phyloP scores from a whole-genome alignment of 2,113 vertebrate species.

The Rissa tridactyla region DNA sequence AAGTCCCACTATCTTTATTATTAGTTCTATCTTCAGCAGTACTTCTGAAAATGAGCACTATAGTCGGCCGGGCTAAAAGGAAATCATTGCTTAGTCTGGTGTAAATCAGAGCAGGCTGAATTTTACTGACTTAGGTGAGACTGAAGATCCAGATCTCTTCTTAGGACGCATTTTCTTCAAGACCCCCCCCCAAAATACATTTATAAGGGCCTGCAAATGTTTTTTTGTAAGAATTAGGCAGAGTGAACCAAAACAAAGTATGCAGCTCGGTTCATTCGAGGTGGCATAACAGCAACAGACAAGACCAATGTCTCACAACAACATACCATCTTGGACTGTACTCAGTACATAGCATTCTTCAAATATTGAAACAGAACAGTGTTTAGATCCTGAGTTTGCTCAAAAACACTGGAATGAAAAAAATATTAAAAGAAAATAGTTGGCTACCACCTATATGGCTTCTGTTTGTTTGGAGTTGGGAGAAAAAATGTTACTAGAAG shows the following conservation, averaged over 20 bases:
- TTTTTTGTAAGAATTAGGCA: background rate
- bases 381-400: slow-evolving; percentile 9
- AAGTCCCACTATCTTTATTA: background rate
- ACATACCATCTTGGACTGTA: background rate
- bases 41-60: background rate
- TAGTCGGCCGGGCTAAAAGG: background rate
- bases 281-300: background rate
- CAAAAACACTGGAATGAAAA: slow-evolving; percentile 40
- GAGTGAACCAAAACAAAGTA: background rate
- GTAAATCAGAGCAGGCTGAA: background rate
- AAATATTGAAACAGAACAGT: slow-evolving; percentile 41
- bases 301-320: background rate
- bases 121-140: background rate
- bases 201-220: background rate
- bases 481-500: slow-evolving; percentile 26
- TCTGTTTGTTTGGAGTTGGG: background rate
- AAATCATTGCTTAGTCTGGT: background rate
- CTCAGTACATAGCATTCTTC: slow-evolving; percentile 4
- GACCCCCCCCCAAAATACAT: background rate
- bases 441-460: background rate
- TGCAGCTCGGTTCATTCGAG: background rate
- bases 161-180: background rate
- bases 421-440: slow-evolving; percentile 9
- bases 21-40: background rate
- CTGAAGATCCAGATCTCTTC: background rate